A percentile compares a stretch with the other conserved stretches of the same genome.
Evolutionary conservation across 1,140 invertebrate species (phyloP).

Genomic region (Drosophila mauritiana): DNA sequence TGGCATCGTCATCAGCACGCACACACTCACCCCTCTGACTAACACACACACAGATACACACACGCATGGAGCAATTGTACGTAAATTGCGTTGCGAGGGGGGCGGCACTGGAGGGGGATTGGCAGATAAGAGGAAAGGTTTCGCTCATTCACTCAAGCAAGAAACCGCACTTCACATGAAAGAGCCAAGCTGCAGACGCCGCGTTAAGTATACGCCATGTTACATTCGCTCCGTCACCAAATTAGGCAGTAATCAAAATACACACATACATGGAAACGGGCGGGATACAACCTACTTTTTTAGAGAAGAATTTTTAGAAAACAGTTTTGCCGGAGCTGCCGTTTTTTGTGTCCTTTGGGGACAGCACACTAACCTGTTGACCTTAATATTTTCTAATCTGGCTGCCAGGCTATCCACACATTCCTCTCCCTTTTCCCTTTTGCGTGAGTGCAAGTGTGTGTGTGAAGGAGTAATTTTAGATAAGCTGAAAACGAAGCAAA

Average conservation of each 20-base stretch:
- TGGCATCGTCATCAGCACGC: constrained; percentile 72
- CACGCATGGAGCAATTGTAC: constrained; percentile 62
- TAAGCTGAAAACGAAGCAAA: constrained; percentile 72
- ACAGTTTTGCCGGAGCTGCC: constrained; percentile 62
- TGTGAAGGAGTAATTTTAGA: constrained; percentile 73
- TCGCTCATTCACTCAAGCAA: constrained; percentile 77
- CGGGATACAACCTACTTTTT: constrained; percentile 67
- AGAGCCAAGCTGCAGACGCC: constrained; percentile 67
- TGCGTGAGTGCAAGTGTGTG: constrained; percentile 18
- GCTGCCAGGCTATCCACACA: constrained; percentile 56
- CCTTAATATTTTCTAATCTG: constrained; percentile 83
- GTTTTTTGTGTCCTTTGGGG: constrained; percentile 75
- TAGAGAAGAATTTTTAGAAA: constrained; percentile 53
- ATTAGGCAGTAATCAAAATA: constrained; percentile 81
- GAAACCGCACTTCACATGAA: constrained; percentile 74
- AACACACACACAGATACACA: constrained; percentile 18
- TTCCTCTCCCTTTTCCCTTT: constrained; percentile 15
- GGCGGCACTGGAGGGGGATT: neutral
- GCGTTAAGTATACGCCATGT: constrained; percentile 79
- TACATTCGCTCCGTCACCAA: constrained; percentile 68
- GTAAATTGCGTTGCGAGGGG: constrained; percentile 60
- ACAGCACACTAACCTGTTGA: constrained; percentile 81
- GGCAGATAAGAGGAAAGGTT: constrained; percentile 60
- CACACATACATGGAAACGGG: constrained; percentile 41
- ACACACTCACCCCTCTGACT: constrained; percentile 21